Conservation (phyloP, 1,140 invertebrate genomes). For the Sitophilus oryzae region DNA sequence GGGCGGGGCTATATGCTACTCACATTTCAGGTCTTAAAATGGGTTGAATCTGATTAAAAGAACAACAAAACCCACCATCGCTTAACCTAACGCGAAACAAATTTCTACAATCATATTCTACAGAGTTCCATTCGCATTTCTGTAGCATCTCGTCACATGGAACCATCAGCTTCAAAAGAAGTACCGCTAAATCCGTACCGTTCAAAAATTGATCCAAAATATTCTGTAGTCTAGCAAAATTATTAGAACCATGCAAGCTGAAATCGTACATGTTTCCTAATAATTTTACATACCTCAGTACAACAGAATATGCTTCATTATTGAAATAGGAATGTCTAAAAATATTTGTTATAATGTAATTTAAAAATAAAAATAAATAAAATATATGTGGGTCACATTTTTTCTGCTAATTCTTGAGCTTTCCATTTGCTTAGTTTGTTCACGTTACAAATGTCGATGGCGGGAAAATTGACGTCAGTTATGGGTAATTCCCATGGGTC, state of each 20-base stretch:
- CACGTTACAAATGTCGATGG: slow-evolving; percentile 49
- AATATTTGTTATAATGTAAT: neutral
- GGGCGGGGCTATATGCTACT: neutral
- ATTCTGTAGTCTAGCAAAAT: slow-evolving; percentile 20
- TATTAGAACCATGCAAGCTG: slow-evolving; percentile 10
- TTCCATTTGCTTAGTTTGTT: slow-evolving; percentile 50
- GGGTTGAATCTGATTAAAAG: slow-evolving; percentile 49
- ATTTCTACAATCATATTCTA: slow-evolving; percentile 41
- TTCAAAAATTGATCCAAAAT: slow-evolving; percentile 24
- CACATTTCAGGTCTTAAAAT: slow-evolving; percentile 3
- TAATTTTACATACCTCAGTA: slow-evolving; percentile 20
- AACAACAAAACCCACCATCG: slow-evolving; percentile 53
- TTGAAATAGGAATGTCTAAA: neutral
- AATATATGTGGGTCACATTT: slow-evolving; percentile 39
- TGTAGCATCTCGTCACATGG: slow-evolving; percentile 48
- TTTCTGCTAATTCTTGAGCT: slow-evolving; percentile 33
- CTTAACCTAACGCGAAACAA: slow-evolving; percentile 48
- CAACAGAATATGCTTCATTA: neutral
- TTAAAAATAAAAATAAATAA: neutral
- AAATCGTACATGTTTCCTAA: slow-evolving; percentile 31
- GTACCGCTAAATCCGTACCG: neutral
- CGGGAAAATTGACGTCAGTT: slow-evolving; percentile 49
- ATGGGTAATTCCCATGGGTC: slow-evolving; percentile 48
- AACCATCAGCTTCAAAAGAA: slow-evolving; percentile 46
- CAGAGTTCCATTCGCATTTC: slow-evolving; percentile 46